Conservation (phyloP, 2,888 invertebrate genomes). For the Taphrorychus bicolor region DNA sequence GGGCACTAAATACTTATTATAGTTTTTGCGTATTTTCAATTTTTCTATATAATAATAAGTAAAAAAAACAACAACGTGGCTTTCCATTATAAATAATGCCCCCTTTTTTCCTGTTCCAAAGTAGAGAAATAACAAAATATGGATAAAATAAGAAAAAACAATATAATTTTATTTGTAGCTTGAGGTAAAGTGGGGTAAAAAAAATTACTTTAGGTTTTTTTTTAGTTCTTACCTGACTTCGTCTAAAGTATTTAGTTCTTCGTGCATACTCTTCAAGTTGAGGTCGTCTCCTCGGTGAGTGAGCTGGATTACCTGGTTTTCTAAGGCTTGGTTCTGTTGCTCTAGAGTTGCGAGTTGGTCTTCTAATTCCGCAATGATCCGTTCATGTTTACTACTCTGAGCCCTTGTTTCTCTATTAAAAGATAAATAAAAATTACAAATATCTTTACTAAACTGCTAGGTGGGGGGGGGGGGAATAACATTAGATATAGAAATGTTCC, state of each 20-base stretch:
- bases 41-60: too few species aligned
- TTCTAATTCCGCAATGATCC: constrained; percentile 76
- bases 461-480: too few species aligned
- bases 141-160: constrained; percentile 43
- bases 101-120: too few species aligned
- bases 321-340: constrained; percentile 74
- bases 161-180: not conserved
- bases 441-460: not conserved
- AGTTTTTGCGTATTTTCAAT: too few species aligned
- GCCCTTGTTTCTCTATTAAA: constrained; percentile 40
- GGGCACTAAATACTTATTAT: too few species aligned
- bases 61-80: too few species aligned
- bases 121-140: too few species aligned
- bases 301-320: constrained; percentile 72
- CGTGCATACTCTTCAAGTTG: constrained; percentile 82
- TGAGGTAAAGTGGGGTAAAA: not conserved
- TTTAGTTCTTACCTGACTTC: constrained; percentile 74
- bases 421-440: not conserved
- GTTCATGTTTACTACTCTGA: constrained; percentile 68
- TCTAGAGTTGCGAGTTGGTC: constrained; percentile 76
- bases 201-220: not conserved
- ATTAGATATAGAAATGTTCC: too few species aligned
- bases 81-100: too few species aligned
- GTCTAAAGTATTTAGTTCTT: constrained; percentile 82
- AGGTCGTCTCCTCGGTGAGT: constrained; percentile 67